phyloP scores from a whole-genome alignment of 2,888 invertebrate genomes.

The Oxycera nigricornis region DNA sequence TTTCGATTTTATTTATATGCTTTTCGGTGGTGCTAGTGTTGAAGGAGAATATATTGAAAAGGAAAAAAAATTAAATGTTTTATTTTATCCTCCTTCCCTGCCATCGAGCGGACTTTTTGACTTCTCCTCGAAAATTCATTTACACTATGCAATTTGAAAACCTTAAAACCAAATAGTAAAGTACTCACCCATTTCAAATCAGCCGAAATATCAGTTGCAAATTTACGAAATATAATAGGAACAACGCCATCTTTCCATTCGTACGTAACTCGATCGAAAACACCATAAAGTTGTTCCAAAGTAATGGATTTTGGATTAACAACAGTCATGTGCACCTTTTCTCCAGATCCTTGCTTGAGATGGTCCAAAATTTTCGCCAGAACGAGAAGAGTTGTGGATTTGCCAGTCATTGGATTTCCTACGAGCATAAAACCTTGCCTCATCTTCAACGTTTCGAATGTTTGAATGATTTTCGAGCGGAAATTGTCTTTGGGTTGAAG shows the following conservation, averaged over 20 bases:
- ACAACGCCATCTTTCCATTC: slow-evolving; percentile 92
- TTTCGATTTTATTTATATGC: too few species aligned
- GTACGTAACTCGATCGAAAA: slow-evolving; percentile 88
- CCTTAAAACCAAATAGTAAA: neutral
- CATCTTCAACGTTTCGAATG: slow-evolving; percentile 93
- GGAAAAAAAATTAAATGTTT: neutral
- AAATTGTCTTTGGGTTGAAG: slow-evolving; percentile 80
- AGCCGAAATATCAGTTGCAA: slow-evolving; percentile 75
- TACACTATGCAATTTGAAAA: too few species aligned
- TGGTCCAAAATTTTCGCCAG: slow-evolving; percentile 77
- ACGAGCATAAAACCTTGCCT: slow-evolving; percentile 91
- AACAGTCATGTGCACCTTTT: slow-evolving; percentile 75
- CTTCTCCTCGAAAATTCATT: neutral
- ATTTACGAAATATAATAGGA: slow-evolving; percentile 78
- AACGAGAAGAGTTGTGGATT: slow-evolving; percentile 79
- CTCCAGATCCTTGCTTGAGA: slow-evolving; percentile 68
- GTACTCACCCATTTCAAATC: slow-evolving; percentile 81
- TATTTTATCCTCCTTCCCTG: too few species aligned
- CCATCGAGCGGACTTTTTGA: too few species aligned
- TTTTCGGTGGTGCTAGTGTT: too few species aligned
- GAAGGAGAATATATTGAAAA: too few species aligned
- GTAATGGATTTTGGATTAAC: slow-evolving; percentile 94
- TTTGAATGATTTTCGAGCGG: slow-evolving; percentile 83
- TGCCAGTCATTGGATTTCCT: slow-evolving; percentile 83
- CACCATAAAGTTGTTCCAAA: slow-evolving; percentile 90